Conservation (phyloP, 2,113 vertebrate genomes). For the Circaetus gallicus region DNA sequence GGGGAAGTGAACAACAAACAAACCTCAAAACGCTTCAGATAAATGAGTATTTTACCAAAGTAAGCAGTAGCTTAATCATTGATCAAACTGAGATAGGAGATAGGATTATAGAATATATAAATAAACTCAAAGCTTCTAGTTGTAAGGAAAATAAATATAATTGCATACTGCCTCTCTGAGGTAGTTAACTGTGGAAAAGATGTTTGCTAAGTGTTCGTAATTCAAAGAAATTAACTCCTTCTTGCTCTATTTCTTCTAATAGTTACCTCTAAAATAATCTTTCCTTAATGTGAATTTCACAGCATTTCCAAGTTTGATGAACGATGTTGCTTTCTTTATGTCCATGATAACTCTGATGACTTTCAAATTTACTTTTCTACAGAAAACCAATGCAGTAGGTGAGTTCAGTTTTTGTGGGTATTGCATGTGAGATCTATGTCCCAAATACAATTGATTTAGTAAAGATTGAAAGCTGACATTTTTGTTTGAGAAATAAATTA, state of each 20-base stretch:
- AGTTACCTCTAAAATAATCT: neutral
- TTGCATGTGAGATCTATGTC: neutral
- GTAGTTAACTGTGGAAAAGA: neutral
- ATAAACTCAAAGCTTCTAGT: neutral
- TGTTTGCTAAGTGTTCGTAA: neutral
- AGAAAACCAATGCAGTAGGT: constrained; percentile 90
- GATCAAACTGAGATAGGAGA: neutral
- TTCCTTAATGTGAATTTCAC: constrained; percentile 43
- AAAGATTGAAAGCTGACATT: neutral
- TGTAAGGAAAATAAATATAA: neutral
- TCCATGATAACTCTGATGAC: constrained; percentile 92
- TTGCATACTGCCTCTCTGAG: neutral
- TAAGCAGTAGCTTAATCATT: neutral
- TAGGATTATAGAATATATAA: neutral
- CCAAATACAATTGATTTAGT: neutral
- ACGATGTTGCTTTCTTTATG: constrained; percentile 93
- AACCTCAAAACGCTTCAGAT: neutral
- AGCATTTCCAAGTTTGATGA: constrained; percentile 96
- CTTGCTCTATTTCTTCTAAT: neutral
- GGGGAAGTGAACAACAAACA: neutral
- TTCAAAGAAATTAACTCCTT: rapidly evolving
- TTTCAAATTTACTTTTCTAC: constrained; percentile 98
- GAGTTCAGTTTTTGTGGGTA: constrained; percentile 40
- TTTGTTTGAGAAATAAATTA: neutral
- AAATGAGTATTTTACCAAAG: neutral